Evolutionary conservation across 1,140 invertebrate genomes (phyloP).

Genomic region (Patella vulgata): DNA sequence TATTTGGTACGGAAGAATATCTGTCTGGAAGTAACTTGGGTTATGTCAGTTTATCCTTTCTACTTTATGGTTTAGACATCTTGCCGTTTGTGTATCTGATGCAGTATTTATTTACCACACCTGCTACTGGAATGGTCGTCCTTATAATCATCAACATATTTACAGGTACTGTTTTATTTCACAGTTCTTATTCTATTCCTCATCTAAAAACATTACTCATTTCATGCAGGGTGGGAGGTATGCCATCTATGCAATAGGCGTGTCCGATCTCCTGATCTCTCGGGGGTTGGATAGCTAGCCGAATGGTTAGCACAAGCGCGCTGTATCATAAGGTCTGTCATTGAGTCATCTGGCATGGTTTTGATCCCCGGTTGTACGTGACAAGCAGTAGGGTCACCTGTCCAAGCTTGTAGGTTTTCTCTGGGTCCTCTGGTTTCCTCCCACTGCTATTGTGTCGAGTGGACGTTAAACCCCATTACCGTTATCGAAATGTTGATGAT

Average conservation of each 20-base stretch:
- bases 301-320: too few species aligned
- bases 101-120: conserved; percentile 56
- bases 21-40: conserved; percentile 63
- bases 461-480: neutral
- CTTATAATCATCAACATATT: conserved; percentile 42
- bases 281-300: too few species aligned
- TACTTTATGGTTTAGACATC: conserved; percentile 58
- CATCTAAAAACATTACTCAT: neutral
- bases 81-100: conserved; percentile 59
- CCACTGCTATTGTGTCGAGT: too few species aligned
- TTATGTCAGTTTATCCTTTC: conserved; percentile 67
- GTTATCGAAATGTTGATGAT: neutral
- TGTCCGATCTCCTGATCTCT: neutral
- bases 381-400: too few species aligned
- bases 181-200: neutral
- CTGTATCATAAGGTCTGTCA: too few species aligned
- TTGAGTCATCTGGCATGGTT: too few species aligned
- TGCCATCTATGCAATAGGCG: neutral
- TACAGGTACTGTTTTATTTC: too few species aligned
- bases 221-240: neutral
- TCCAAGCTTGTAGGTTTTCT: too few species aligned
- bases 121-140: conserved; percentile 56
- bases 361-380: too few species aligned
- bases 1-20: conserved; percentile 69
- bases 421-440: too few species aligned